phyloP scores from a whole-genome alignment of 2,113 vertebrate genomes.

The Phalacrocorax pelagicus region DNA sequence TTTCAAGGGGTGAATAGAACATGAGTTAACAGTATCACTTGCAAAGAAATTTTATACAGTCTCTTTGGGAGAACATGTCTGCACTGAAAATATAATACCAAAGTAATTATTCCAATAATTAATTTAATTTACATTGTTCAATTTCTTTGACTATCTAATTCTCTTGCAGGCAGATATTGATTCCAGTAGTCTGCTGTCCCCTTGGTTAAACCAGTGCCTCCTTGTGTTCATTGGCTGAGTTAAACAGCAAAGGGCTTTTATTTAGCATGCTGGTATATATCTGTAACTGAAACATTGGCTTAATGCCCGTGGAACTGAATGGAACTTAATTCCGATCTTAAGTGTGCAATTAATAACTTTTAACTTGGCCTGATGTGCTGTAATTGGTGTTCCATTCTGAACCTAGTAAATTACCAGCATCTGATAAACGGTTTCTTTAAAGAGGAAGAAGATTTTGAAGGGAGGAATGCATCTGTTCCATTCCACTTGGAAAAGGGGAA shows the following conservation, averaged over 20 bases:
- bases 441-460: background rate
- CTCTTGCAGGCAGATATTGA: background rate
- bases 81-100: background rate
- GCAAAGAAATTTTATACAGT: background rate
- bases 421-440: background rate
- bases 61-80: background rate
- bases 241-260: background rate
- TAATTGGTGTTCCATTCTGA: background rate
- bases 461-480: background rate
- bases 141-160: background rate
- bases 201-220: background rate
- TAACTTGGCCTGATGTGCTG: background rate
- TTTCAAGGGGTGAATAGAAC: background rate
- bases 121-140: background rate
- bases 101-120: background rate
- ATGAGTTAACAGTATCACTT: background rate
- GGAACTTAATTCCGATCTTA: background rate
- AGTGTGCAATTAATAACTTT: background rate
- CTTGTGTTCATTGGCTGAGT: background rate
- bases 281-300: background rate
- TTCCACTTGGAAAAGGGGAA: background rate
- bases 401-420: background rate
- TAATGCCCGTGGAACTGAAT: background rate
- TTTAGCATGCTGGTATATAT: background rate
- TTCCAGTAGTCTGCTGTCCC: background rate